These are phyloP conservation scores for Idaea biselata DNA, from an alignment of 2,888 invertebrate genomes.

Conservation along the genomic window DNA sequence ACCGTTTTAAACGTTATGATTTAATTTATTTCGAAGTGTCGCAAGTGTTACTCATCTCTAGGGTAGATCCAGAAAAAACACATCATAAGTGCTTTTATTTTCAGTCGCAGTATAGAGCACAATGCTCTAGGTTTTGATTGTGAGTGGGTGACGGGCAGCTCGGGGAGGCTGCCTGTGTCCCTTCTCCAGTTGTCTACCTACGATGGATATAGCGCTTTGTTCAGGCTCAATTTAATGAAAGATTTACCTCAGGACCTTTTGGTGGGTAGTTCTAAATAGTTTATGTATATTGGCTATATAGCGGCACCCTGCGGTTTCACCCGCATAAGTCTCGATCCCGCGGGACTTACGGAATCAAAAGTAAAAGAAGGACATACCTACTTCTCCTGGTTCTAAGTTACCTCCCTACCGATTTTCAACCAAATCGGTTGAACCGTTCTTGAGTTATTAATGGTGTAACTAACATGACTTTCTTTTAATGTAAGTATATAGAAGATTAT, in stretches of 20 bases:
- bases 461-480: too few species aligned
- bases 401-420: too few species aligned
- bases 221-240: constrained; percentile 83
- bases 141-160: constrained; percentile 87
- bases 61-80: neutral
- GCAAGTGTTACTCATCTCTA: neutral
- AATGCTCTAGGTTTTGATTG: constrained; percentile 88
- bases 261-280: constrained; percentile 54
- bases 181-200: constrained; percentile 86
- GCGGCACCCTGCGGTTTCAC: neutral
- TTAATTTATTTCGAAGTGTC: neutral
- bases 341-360: too few species aligned
- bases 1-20: neutral
- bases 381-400: too few species aligned
- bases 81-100: neutral
- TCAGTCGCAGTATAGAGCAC: constrained; percentile 54
- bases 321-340: too few species aligned
- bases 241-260: constrained; percentile 82
- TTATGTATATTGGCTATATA: neutral
- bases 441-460: too few species aligned
- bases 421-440: too few species aligned
- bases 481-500: too few species aligned
- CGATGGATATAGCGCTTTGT: constrained; percentile 85
- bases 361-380: too few species aligned
- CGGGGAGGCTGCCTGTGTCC: constrained; percentile 82